phyloP scores from a whole-genome alignment of 1,140 invertebrate genomes.

The Trinorchestia longiramus region DNA sequence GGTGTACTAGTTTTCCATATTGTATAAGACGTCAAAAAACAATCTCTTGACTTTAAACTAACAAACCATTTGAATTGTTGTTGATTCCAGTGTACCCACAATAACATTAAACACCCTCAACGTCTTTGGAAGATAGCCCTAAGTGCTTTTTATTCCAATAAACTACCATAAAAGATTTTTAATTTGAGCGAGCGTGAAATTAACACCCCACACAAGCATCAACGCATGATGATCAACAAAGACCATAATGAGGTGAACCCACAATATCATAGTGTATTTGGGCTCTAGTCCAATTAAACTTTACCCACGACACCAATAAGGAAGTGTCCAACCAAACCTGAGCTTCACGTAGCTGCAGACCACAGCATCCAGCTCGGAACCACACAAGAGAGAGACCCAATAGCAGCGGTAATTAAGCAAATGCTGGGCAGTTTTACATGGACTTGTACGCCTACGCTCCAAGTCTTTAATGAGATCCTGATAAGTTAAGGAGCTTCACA shows the following conservation, averaged over 20 bases:
- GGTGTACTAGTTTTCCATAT: too few species aligned
- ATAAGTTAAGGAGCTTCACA: background rate
- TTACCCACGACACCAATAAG: background rate
- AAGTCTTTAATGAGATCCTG: slow-evolving; percentile 1
- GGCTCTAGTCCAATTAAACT: background rate
- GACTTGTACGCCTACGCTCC: background rate
- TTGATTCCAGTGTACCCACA: too few species aligned
- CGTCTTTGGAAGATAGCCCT: too few species aligned
- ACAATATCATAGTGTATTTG: background rate
- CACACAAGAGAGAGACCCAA: background rate
- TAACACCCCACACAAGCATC: background rate
- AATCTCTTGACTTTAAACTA: too few species aligned
- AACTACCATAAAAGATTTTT: background rate
- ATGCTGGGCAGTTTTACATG: background rate
- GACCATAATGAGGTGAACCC: background rate
- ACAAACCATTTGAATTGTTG: too few species aligned
- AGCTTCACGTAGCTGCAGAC: background rate
- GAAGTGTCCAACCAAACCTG: background rate
- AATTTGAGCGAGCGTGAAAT: background rate
- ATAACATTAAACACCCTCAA: too few species aligned
- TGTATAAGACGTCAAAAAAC: too few species aligned
- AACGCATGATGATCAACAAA: background rate
- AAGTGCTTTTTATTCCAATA: background rate
- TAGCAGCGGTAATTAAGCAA: background rate
- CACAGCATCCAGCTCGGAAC: too few species aligned